Percentiles rank a stretch among this genome's conserved stretches.
These are phyloP conservation scores for Silurus aristotelis DNA, from an alignment of 2,797 vertebrate species.

Conservation along the genomic window DNA sequence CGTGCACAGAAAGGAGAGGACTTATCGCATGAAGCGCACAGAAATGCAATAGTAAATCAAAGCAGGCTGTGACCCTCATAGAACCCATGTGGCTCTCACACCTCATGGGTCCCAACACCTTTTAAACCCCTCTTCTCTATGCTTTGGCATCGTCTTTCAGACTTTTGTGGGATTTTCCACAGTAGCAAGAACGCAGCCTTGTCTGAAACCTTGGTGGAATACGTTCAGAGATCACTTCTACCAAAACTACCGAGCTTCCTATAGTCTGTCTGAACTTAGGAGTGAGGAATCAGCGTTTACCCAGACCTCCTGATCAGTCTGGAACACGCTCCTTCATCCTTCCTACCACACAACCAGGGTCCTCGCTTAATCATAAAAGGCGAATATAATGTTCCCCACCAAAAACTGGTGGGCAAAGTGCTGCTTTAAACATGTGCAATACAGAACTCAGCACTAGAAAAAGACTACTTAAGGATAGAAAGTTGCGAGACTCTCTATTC, in stretches of 20 bases:
- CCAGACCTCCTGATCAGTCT: conserved; percentile 16
- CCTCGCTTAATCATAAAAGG: background rate
- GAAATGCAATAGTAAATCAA: conserved; percentile 43
- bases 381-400: background rate
- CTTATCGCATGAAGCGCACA: conserved; percentile 51
- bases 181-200: background rate
- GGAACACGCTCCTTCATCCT: conserved; percentile 6
- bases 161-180: conserved; percentile 39
- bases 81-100: background rate
- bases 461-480: background rate
- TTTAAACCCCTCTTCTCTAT: conserved; percentile 7
- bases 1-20: conserved; percentile 35
- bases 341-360: conserved; percentile 1
- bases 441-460: background rate
- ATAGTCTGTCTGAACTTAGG: background rate
- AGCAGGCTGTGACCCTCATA: conserved; percentile 37
- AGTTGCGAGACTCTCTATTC: background rate
- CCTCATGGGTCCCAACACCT: conserved; percentile 11
- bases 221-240: background rate
- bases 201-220: background rate
- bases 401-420: background rate
- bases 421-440: background rate
- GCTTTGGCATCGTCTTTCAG: conserved; percentile 25
- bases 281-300: background rate
- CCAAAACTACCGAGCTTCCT: conserved; percentile 27